phyloP scores from a whole-genome alignment of 2,888 invertebrate genomes.

The Drosophila borealis region DNA sequence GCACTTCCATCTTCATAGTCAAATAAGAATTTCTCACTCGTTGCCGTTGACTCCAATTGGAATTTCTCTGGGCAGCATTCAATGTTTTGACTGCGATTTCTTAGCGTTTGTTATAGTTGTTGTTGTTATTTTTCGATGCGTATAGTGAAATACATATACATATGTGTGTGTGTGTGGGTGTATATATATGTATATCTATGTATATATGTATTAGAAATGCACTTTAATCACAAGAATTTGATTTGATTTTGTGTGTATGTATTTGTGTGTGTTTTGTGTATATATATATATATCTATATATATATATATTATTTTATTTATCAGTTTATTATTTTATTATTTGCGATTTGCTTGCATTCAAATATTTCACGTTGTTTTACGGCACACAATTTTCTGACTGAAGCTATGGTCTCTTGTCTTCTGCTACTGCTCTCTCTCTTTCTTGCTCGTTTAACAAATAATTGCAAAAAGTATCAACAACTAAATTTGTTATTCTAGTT shows the following conservation, averaged over 20 bases:
- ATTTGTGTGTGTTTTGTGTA: constrained; percentile 19
- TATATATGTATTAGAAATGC: constrained; percentile 74
- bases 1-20: constrained; percentile 90
- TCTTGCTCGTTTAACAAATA: constrained; percentile 71
- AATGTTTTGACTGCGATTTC: constrained; percentile 11
- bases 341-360: constrained; percentile 32
- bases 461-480: constrained; percentile 81
- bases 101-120: constrained; percentile 14
- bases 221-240: constrained; percentile 81
- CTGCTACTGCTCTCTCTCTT: constrained; percentile 3
- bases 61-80: constrained; percentile 34
- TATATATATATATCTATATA: constrained; percentile 7
- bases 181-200: constrained; percentile 36
- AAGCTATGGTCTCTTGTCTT: constrained; percentile 29
- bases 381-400: constrained; percentile 65
- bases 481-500: constrained; percentile 81
- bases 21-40: constrained; percentile 51
- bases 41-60: constrained; percentile 34
- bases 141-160: constrained; percentile 32
- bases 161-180: constrained; percentile 16
- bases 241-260: constrained; percentile 56
- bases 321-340: constrained; percentile 35
- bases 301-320: constrained; percentile 27
- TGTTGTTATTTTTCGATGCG: constrained; percentile 41
- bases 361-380: constrained; percentile 50